phyloP scores from a whole-genome alignment of 2,888 invertebrate genomes.

The Metalampra italica region DNA sequence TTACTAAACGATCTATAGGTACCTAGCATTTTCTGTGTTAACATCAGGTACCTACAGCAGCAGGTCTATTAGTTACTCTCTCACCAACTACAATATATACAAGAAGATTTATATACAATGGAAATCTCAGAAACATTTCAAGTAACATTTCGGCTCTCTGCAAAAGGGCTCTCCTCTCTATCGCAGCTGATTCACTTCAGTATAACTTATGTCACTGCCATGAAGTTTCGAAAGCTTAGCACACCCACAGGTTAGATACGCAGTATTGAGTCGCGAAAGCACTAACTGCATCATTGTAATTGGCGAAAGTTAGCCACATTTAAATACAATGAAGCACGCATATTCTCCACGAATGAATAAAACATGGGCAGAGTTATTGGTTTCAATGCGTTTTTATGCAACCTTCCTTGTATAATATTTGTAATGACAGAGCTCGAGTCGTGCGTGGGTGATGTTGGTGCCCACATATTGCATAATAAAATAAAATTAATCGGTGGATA shows the following conservation, averaged over 20 bases:
- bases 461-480: not conserved
- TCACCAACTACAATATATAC: too few relatives aligned
- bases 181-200: not conserved
- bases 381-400: conserved; percentile 53
- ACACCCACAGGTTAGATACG: conserved; percentile 35
- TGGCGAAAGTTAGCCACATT: conserved; percentile 71
- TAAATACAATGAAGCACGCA: conserved; percentile 69
- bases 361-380: conserved; percentile 42
- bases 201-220: conserved; percentile 15
- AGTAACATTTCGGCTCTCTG: too few relatives aligned
- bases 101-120: too few relatives aligned
- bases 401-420: conserved; percentile 35
- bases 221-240: conserved; percentile 26
- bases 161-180: too few relatives aligned
- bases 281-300: conserved; percentile 47
- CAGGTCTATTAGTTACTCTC: too few relatives aligned
- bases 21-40: too few relatives aligned
- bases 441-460: conserved; percentile 21
- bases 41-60: too few relatives aligned
- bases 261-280: conserved; percentile 54
- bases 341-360: conserved; percentile 57
- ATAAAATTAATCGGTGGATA: not conserved
- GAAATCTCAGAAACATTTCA: not conserved
- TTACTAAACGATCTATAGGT: too few relatives aligned
- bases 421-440: conserved; percentile 42